Evolutionary conservation across 2,113 vertebrate genomes (phyloP), one percentile per base, ranked within the genome.

Genomic region (Pholis gunnellus): DNA sequence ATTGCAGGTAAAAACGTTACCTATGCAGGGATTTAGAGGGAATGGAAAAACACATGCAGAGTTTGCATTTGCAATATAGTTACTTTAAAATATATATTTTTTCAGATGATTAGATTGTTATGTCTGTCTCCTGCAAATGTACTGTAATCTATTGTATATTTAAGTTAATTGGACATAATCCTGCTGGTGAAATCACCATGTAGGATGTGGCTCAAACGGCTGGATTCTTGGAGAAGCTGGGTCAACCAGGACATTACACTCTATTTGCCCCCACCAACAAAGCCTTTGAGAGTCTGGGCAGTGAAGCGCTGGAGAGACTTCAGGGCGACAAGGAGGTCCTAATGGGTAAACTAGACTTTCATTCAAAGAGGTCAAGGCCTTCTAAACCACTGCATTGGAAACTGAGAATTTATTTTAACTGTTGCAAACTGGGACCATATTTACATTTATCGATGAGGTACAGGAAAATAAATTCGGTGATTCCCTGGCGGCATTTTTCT

Each of bases 251-350:
- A 27, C 96, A 98, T 83, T 99, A 95, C 87, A 99, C 98, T 9
- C 90, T 99, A 25, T 99, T 99, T 88, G 98, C 97, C 75, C 98
- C 98, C 25, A 99, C 97, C 85, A 97, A 99, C 46, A 94, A 96
- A 7, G 98, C 98, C 86, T 99, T 99, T 82, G 94, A 95, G 11
- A 96, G 93, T 65, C 95, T 99, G 79, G 97, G 96, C 68, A 90
- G 90, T 3, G 96, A 95, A 1, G 79, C 96, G 15, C 78, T 99
- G 79, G 94, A 98, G 83, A 96, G 97, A 88, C 95, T 99, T 86
- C 95, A 96, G 95, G 86, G 93, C 22, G 96, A 99, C 91, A 96
- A 96, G 56, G 93, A 95, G 59, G 96, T 95, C 83, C 95, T 97
- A 44, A 94, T 96, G 96, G 98, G 98, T 99, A 96, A 77, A 89